Evolutionary conservation across 2,113 vertebrate species (phyloP), one percentile per base, ranked within the genome.

Genomic region (Motacilla tschutschensis): DNA sequence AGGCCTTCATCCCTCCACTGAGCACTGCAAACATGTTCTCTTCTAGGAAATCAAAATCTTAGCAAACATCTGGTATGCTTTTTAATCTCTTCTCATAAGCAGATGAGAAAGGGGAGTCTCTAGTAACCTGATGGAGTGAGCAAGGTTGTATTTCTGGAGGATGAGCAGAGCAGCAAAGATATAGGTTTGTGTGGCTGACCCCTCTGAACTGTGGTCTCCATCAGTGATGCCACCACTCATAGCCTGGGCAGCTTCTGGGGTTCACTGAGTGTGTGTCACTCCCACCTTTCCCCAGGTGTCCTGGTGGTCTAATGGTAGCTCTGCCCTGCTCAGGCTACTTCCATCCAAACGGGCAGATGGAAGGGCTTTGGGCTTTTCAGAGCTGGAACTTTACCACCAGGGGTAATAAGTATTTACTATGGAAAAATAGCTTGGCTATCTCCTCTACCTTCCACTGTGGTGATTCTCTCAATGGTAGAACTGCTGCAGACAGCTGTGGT

Each of bases 261-360:
- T 43, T 81, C 75, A 31, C 35, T 1, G 2, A 9, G 31, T 26
- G 3, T 70, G 5, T 31, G 14, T 29, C 0, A 0, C 14, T 70
- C 59, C 14, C 40, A 75, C 11, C 53, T 51, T 29, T 78, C 24
- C n/a, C 28, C 12, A 11, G 17, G 28, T 7, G 1, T 63, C 36
- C 63, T 53, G 24, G 12, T 67, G 38, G 33, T 74, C 36, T 47
- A 7, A 11, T 24, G 60, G 40, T 33, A 87, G 46, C n/a, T 78
- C 47, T 65, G 36, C 60, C 60, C 33, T 48, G 41, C 38, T 53
- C 47, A 35, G 41, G 43, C 16, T 60, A 13, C 14, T 62, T 43
- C n/a, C 19, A 3, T 59, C 47, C 24, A 43, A 33, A 55, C 20
- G 64, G 54, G 26, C 36, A 35, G 26, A 17, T 64, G 29, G 47